These are phyloP conservation scores for Himantopus leucocephalus DNA, from an alignment of 2,113 vertebrate genomes.

Conservation along the genomic window DNA sequence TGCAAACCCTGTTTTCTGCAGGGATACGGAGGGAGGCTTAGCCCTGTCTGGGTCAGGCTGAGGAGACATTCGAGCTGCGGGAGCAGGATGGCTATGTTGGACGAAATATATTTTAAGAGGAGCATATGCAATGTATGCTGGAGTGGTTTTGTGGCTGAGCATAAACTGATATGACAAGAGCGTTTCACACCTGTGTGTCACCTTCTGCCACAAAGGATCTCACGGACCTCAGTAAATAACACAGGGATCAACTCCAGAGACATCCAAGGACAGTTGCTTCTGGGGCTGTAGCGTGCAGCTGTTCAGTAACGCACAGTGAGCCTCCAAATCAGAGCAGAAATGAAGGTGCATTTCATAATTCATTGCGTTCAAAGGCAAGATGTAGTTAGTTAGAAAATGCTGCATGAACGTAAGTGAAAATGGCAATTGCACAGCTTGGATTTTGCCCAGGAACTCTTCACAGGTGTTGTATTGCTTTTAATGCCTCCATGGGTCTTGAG, in stretches of 20 bases:
- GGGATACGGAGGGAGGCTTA: background rate
- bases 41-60: background rate
- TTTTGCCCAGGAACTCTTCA: background rate
- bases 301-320: background rate
- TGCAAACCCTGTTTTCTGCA: background rate
- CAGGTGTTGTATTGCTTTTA: background rate
- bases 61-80: accelerated
- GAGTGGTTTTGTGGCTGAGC: background rate
- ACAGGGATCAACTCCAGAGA: background rate
- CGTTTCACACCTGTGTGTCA: background rate
- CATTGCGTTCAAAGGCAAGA: background rate
- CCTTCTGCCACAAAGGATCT: background rate
- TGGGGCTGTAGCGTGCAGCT: background rate
- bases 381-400: background rate
- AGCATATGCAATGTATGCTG: background rate
- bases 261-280: background rate
- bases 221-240: background rate
- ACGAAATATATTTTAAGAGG: background rate
- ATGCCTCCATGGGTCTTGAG: background rate
- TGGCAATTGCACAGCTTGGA: background rate
- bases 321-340: background rate
- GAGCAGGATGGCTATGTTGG: background rate
- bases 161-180: background rate
- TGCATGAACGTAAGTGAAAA: background rate
- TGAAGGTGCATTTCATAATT: background rate